These are phyloP conservation scores for Hetaerina titia DNA, from an alignment of 2,888 invertebrate genomes.

Conservation along the genomic window DNA sequence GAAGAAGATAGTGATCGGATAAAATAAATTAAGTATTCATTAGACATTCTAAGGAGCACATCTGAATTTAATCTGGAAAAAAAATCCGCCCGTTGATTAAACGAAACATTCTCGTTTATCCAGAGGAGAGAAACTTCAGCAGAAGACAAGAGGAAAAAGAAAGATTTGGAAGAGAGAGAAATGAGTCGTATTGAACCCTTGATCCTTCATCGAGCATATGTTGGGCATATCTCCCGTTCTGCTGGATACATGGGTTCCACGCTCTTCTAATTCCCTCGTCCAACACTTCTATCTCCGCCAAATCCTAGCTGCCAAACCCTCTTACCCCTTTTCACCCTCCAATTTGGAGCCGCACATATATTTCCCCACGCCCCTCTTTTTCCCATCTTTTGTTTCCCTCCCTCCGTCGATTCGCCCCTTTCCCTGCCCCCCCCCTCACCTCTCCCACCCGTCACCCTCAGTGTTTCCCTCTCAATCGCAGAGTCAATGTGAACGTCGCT, in stretches of 20 bases:
- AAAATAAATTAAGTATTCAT: background rate
- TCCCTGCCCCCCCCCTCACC: background rate
- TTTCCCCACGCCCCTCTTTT: background rate
- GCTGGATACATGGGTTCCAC: background rate
- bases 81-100: background rate
- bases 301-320: background rate
- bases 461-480: slow-evolving; percentile 28
- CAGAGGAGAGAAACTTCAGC: background rate
- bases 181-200: background rate
- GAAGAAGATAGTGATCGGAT: background rate
- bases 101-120: background rate
- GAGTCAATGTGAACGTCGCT: slow-evolving; percentile 22
- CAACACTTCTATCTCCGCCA: background rate
- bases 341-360: background rate
- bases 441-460: slow-evolving; percentile 1
- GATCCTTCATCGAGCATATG: background rate
- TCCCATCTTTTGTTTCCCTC: background rate
- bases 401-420: background rate
- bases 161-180: background rate
- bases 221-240: background rate
- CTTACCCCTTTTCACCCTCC: background rate
- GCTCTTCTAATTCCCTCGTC: background rate
- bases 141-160: background rate
- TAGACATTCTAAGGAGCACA: background rate
- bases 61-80: background rate